Conservation (phyloP, 2,113 vertebrate genomes). For the Rhipidura dahli region DNA sequence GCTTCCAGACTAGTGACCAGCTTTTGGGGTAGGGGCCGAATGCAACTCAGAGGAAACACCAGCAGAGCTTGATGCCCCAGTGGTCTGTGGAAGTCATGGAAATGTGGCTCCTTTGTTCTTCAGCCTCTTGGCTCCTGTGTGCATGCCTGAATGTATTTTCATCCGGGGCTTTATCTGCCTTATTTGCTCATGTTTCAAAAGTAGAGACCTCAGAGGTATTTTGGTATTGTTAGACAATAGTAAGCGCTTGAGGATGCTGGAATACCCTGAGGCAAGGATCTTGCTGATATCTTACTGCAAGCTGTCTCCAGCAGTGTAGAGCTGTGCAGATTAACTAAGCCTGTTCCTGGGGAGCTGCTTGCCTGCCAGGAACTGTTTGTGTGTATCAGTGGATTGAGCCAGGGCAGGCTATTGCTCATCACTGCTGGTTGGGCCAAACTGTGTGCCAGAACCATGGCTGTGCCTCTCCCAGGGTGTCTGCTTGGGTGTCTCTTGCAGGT, state of each 20-base stretch:
- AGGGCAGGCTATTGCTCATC: not conserved
- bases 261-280: not conserved
- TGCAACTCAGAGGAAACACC: not conserved
- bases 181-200: not conserved
- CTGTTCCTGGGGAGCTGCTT: not conserved
- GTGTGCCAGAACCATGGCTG: not conserved
- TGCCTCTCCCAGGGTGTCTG: not conserved
- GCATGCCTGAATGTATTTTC: not conserved
- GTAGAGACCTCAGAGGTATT: not conserved
- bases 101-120: not conserved
- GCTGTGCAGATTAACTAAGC: not conserved
- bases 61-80: rapidly evolving
- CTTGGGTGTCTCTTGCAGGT: not conserved
- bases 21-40: not conserved
- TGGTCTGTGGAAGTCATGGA: not conserved
- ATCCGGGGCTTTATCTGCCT: not conserved
- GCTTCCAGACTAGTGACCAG: not conserved
- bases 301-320: not conserved
- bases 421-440: not conserved
- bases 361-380: not conserved
- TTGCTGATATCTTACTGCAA: not conserved
- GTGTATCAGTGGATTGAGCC: not conserved
- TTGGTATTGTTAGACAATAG: not conserved
- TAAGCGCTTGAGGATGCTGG: not conserved
- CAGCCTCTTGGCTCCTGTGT: not conserved